A percentile compares a stretch with the other conserved stretches of the same genome.
These are phyloP conservation scores for Ambastaia sidthimunki DNA, from an alignment of 2,797 vertebrate genomes.

Conservation along the genomic window DNA sequence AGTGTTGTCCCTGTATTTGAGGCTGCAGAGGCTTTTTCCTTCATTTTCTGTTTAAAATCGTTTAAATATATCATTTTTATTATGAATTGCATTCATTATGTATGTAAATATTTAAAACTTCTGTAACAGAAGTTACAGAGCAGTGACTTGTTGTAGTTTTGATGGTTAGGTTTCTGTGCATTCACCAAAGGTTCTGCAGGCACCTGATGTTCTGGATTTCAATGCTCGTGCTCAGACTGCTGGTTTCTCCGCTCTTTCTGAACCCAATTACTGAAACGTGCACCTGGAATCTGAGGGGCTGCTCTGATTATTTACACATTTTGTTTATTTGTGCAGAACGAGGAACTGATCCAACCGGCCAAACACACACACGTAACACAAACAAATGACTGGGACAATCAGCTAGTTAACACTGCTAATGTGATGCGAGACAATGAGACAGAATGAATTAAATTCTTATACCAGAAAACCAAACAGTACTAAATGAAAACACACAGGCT, in stretches of 20 bases:
- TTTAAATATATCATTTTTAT: neutral
- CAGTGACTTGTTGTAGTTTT: neutral
- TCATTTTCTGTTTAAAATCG: neutral
- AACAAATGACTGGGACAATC: slow-evolving; percentile 47
- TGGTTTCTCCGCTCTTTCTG: slow-evolving; percentile 10
- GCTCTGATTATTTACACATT: slow-evolving; percentile 46
- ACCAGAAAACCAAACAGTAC: slow-evolving; percentile 1
- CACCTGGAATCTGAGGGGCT: slow-evolving; percentile 39
- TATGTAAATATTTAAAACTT: neutral
- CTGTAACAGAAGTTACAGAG: neutral
- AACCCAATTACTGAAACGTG: slow-evolving; percentile 40
- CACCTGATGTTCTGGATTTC: neutral
- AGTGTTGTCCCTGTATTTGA: neutral
- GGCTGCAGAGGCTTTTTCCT: no score
- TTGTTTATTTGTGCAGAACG: slow-evolving; percentile 40
- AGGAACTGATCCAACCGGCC: slow-evolving; percentile 41
- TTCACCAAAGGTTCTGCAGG: neutral
- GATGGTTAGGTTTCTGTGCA: neutral
- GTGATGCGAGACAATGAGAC: slow-evolving; percentile 33
- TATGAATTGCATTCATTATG: neutral
- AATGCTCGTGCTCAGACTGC: neutral
- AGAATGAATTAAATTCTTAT: slow-evolving; percentile 22
- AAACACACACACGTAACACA: slow-evolving; percentile 41
- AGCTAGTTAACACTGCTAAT: slow-evolving; percentile 44
- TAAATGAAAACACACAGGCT: slow-evolving; percentile 7